Evolutionary conservation across 2,888 invertebrate species (phyloP).

Genomic region (Gerris lacustris): DNA sequence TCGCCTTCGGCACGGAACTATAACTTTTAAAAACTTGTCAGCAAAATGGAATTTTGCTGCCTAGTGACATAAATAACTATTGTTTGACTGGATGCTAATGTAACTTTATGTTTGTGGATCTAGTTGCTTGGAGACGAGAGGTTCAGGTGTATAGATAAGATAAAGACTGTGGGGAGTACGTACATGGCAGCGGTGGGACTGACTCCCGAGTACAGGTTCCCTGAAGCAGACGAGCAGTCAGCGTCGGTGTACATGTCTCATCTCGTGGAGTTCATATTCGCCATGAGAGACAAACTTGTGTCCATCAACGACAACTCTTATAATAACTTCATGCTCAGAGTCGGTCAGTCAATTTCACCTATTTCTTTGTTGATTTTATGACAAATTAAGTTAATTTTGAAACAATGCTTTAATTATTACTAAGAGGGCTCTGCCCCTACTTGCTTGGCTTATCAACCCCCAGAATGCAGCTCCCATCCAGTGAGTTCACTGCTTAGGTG

Average conservation of each 20-base stretch:
- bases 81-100: too few relatives aligned
- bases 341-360: constrained; percentile 51
- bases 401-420: too few relatives aligned
- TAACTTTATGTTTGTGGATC: constrained; percentile 19
- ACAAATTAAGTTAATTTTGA: too few relatives aligned
- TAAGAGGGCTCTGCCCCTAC: too few relatives aligned
- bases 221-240: constrained; percentile 51
- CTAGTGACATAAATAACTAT: too few relatives aligned
- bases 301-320: constrained; percentile 86
- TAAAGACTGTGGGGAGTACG: constrained; percentile 84
- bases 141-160: constrained; percentile 79
- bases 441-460: too few relatives aligned
- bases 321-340: constrained; percentile 80
- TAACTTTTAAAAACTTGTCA: too few relatives aligned
- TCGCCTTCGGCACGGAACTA: too few relatives aligned
- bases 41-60: too few relatives aligned
- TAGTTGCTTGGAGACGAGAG: constrained; percentile 71
- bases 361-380: neutral
- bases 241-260: constrained; percentile 59
- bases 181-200: constrained; percentile 89
- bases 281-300: constrained; percentile 70
- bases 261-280: constrained; percentile 79
- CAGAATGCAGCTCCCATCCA: too few relatives aligned
- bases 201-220: constrained; percentile 64
- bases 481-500: too few relatives aligned